Evolutionary conservation across 1,140 invertebrate genomes (phyloP), one percentile per base, ranked within the genome.

Genomic region (Pararge aegeria): DNA sequence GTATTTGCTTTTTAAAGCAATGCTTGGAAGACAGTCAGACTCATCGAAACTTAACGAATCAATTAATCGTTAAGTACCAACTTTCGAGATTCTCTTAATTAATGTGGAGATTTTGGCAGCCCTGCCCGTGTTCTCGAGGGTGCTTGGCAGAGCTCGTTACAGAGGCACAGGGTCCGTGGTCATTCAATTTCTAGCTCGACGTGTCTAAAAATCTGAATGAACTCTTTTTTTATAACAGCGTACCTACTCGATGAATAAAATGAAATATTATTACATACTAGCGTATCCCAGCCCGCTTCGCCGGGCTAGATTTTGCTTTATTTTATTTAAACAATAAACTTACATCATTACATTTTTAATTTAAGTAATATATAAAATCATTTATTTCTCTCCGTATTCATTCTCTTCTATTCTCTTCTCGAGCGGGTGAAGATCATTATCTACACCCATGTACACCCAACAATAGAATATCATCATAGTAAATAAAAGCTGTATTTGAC

Each of bases 81-180:
- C 52, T 59, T 51, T 55, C 52, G 53, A 63, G 55, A 61, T 54
- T 56, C 46, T 61, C 60, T 64, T 66, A 66, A 66, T 64, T 64
- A 63, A 66, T 48, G 56, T 52, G 24, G 62, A 30, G 62, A 67
- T 63, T 73, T 70, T 63, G 66, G 61, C 59, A 68, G 53, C 64
- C 44, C 56, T 55, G 42, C 38, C 38, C 5, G 57, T 34, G 54
- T 64, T 60, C 70, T 77, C 57, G 55, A 75, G 74, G 61, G 76
- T 61, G 49, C 72, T 75, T 60, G 38, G 55, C 56, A 52, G 18
- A 58, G 54, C 61, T 69, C 64, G 58, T 64, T 61, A 73, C 44
- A 48, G 37, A 55, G 44, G 50, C 48, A 38, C 66, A 64, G 65
- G 64, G 61, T 42, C 29, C 49, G 57, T 46, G 61, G 40, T 27